A percentile compares a stretch with the other conserved stretches of the same genome.
These are phyloP conservation scores for Dryobates pubescens DNA, from an alignment of 2,797 vertebrate species.

Conservation along the genomic window DNA sequence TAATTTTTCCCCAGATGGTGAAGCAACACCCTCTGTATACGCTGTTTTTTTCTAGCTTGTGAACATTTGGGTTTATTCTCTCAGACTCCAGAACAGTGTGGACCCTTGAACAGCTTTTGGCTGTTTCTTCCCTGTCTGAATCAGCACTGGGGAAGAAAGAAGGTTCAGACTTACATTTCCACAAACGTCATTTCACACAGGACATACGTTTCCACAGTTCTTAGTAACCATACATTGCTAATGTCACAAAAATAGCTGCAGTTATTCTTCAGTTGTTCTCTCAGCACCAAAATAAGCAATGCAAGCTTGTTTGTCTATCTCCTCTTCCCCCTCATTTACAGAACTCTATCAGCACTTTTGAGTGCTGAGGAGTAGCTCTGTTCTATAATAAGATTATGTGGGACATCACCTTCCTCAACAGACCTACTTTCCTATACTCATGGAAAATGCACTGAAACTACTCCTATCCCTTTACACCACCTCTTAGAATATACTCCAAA, in stretches of 20 bases:
- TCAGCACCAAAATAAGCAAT: slow-evolving; percentile 35
- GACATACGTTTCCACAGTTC: not conserved
- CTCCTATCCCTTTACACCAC: not conserved
- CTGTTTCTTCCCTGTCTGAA: not conserved
- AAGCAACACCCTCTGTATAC: slow-evolving; percentile 51
- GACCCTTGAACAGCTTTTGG: not conserved
- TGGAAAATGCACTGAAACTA: not conserved
- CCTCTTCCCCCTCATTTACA: not conserved
- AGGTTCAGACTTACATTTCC: slow-evolving; percentile 30
- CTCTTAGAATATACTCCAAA: not conserved
- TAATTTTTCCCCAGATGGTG: slow-evolving; percentile 73
- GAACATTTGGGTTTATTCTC: slow-evolving; percentile 55
- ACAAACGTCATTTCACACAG: not conserved
- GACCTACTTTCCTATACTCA: not conserved
- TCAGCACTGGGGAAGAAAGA: slow-evolving; percentile 23
- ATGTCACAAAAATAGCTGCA: slow-evolving; percentile 27
- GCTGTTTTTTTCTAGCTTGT: slow-evolving; percentile 57
- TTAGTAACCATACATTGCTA: not conserved
- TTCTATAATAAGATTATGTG: slow-evolving; percentile 13
- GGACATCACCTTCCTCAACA: not conserved
- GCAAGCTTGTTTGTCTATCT: slow-evolving; percentile 12
- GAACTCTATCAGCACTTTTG: not conserved
- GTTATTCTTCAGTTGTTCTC: slow-evolving; percentile 3
- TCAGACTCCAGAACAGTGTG: slow-evolving; percentile 18
- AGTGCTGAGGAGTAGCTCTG: slow-evolving; percentile 3